Base-by-base conservation (phyloP, 1,140 invertebrate genomes). In the Brachionus angularis region DNA sequence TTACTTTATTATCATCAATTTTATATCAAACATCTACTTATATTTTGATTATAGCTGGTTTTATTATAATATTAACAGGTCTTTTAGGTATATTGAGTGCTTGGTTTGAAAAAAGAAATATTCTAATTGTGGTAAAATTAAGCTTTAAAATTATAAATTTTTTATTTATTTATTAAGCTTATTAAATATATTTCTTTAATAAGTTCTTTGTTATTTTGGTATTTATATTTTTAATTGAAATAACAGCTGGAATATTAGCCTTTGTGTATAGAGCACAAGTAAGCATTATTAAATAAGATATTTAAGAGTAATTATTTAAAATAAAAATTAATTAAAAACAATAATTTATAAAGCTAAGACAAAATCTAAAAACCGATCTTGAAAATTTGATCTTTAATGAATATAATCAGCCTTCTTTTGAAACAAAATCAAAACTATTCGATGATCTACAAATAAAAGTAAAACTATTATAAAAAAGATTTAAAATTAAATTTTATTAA, bases 401-500 rank as follows among this genome's bases (percentile, higher is more conserved):
- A 18, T 67, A 67, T 31, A 36, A 50, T 23, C 42, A 47, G 16
- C 7, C 42, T 18, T 39, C 31, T 33, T 67, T 34, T 34, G 62
- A 67, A 7, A 36, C 33, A 46, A 23, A 50, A 50, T 34, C 42
- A 21, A 67, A 67, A 21, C 23, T 67, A 16, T 34, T 67, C 12
- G 62, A 67, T 33, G 47, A 67, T 36, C 62, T 67, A 33, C 62
- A 67, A 67, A 47, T 47, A 46, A 67, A 50, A 67, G 47, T 50
- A 50, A 18, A 39, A 8, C 27, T 21, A n/a, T 31, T 12, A 18
- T 42, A 10, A 62, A 27, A 4, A 29, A 1, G 5, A 14, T 62
- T 29, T 64, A 44, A 33, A 23, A 49, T 33, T 49, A 3, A 49
- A 39, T 23, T 5, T 31, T 21, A 46, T 29, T 64, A 25, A 23